phyloP scores from a whole-genome alignment of 2,888 invertebrate species.

The Lampropteryx suffumata region DNA sequence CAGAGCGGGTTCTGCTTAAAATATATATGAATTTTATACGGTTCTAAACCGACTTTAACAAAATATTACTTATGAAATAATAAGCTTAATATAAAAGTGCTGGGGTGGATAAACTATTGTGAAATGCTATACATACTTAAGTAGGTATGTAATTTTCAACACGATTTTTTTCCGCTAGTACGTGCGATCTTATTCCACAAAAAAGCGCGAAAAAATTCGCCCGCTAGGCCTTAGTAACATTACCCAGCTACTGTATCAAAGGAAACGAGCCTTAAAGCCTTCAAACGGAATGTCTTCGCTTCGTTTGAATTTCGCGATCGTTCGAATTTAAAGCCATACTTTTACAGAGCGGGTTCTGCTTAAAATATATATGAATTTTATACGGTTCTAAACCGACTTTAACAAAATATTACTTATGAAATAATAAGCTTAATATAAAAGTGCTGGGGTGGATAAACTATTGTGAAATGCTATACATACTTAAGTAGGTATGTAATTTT shows the following conservation, averaged over 20 bases:
- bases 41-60: not conserved
- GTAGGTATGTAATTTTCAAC: no score
- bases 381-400: not conserved
- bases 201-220: no score
- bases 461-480: no score
- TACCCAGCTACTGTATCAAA: not conserved
- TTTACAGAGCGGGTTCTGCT: conserved; percentile 5
- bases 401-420: not conserved
- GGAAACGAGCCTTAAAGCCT: conserved; percentile 13
- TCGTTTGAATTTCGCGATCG: conserved; percentile 16
- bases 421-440: no score
- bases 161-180: no score
- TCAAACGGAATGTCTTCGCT: conserved; percentile 9
- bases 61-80: no score
- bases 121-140: no score
- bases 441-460: no score
- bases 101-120: no score
- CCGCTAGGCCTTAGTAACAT: not conserved
- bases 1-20: conserved; percentile 3
- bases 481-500: no score
- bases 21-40: conserved; percentile 7
- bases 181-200: no score
- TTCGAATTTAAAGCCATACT: conserved; percentile 17
- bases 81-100: no score
- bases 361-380: conserved; percentile 7